Conservation (phyloP, 2,113 vertebrate species). For the Pelmatolapia mariae region DNA sequence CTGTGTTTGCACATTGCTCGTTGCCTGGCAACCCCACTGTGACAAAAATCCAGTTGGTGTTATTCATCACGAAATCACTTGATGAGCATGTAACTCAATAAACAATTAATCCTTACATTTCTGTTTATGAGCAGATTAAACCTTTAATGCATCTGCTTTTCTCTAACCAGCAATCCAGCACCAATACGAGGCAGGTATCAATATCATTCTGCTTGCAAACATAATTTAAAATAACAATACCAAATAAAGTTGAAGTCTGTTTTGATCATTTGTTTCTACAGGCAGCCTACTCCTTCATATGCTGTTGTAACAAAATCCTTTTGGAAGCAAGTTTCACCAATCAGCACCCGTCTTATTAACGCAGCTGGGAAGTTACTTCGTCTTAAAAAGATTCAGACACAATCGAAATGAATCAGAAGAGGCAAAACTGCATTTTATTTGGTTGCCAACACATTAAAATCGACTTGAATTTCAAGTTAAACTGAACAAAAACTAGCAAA, state of each 20-base stretch:
- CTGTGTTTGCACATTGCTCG: background rate
- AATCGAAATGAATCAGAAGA: background rate
- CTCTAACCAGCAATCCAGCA: background rate
- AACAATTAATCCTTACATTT: background rate
- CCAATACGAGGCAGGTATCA: background rate
- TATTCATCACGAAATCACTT: background rate
- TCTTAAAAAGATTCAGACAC: background rate
- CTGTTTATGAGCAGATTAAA: background rate
- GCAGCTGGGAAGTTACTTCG: background rate
- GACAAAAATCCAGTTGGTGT: background rate
- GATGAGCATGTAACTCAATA: background rate
- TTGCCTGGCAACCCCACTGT: background rate
- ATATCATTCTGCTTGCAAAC: background rate
- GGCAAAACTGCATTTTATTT: background rate
- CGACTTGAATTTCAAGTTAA: background rate
- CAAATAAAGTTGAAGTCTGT: background rate
- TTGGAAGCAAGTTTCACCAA: background rate
- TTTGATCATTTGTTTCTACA: background rate
- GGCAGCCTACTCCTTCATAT: background rate
- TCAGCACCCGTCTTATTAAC: background rate
- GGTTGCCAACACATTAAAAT: background rate
- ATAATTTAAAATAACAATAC: background rate
- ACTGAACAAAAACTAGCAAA: background rate
- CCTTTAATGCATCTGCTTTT: background rate
- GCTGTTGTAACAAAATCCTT: background rate